Conservation (phyloP, 2,113 vertebrate species). For the Acanthisitta chloris region DNA sequence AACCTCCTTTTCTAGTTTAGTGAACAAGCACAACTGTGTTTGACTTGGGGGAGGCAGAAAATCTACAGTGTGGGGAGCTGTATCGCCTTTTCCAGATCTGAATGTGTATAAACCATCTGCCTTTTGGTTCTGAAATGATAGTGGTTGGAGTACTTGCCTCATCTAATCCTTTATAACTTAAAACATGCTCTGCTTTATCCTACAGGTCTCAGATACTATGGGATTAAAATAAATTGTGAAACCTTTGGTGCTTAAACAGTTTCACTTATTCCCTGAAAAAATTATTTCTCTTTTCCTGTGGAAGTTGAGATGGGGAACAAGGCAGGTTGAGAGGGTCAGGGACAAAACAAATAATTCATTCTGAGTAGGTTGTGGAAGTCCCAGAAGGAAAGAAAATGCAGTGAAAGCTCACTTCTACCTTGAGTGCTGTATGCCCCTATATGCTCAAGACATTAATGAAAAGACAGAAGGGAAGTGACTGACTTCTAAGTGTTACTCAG, state of each 20-base stretch:
- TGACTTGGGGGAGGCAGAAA: not conserved
- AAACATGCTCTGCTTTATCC: not conserved
- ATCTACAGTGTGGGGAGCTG: not conserved
- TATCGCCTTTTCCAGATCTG: not conserved
- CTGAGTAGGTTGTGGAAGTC: not conserved
- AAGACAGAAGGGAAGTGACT: not conserved
- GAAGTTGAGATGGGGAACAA: not conserved
- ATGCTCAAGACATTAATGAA: not conserved
- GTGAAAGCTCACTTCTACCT: not conserved
- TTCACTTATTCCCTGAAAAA: not conserved
- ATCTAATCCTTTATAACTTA: not conserved
- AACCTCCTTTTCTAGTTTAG: not conserved
- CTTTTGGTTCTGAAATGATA: not conserved
- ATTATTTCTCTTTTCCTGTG: not conserved
- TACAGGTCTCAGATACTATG: not conserved
- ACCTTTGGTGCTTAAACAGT: not conserved
- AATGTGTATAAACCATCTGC: not conserved
- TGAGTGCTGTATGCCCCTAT: not conserved
- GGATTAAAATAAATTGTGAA: not conserved
- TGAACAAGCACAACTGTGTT: not conserved
- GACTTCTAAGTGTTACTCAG: not conserved
- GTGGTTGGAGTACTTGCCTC: not conserved
- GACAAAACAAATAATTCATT: not conserved
- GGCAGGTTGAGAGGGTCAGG: not conserved
- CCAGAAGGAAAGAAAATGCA: not conserved